Conservation (phyloP, 2,113 vertebrate genomes). For the Trematocara stigmaticum region DNA sequence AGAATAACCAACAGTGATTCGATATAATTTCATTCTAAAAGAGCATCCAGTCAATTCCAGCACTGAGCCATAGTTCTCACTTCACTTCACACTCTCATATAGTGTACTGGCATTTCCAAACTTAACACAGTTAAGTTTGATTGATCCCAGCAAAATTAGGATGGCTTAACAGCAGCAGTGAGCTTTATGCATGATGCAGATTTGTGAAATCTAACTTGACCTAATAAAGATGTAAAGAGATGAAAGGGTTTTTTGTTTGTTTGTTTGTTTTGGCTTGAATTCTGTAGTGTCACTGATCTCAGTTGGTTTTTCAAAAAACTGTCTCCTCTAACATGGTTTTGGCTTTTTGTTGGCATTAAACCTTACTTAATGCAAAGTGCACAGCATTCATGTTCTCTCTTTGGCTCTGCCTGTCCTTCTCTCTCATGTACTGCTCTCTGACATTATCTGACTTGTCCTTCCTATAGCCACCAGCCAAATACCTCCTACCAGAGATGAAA, state of each 20-base stretch:
- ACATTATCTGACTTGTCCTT: not conserved
- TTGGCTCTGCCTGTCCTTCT: not conserved
- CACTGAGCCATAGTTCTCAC: not conserved
- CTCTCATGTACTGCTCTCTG: not conserved
- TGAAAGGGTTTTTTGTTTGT: not conserved
- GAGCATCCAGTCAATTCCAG: not conserved
- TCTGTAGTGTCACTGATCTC: not conserved
- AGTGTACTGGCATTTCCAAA: not conserved
- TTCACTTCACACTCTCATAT: not conserved
- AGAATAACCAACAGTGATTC: not conserved
- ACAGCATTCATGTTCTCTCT: not conserved
- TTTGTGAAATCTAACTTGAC: not conserved
- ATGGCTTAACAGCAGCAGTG: not conserved
- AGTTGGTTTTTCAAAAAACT: not conserved
- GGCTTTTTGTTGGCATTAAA: not conserved
- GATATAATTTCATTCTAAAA: not conserved
- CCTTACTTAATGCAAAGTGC: not conserved
- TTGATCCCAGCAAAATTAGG: not conserved
- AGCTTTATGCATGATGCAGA: slow-evolving; percentile 15
- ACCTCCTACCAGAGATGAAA: slow-evolving; percentile 95
- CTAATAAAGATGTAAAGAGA: not conserved
- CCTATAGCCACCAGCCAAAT: slow-evolving; percentile 89
- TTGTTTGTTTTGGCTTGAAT: not conserved
- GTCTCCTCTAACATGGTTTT: not conserved
- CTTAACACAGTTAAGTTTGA: not conserved